Base-by-base conservation (phyloP, 2,888 invertebrate species). In the Drosophila bunnanda region DNA sequence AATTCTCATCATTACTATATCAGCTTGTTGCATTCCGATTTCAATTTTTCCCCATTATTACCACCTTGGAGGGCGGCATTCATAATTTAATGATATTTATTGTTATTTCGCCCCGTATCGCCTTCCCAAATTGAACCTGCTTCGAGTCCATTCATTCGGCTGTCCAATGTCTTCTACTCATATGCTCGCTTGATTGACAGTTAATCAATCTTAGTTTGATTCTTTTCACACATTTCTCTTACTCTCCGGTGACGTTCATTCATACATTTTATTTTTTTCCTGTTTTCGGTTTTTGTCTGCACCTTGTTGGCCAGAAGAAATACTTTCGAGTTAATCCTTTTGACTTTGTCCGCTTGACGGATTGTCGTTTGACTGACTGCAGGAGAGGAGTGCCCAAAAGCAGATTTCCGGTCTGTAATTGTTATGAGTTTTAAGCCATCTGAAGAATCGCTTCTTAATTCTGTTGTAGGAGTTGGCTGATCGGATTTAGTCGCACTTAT, bases 391-490 rank as follows among this genome's bases (percentile, higher is more conserved):
- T 78, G 78, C 62, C 56, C 34, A 75, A 75, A 83, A 81, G 86
- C 82, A 88, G 88, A 88, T 86, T 88, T 86, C 85, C 85, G 85
- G 85, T 86, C 34, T 66, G 68, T 69, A 77, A 77, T 76, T 77
- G 76, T 65, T 75, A 59, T 65, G 60, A 70, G 46, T 69, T 39
- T 52, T 48, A 59, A 62, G 52, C 52, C 59, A 34, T 7, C 13
- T 22, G 34, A 34, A 30, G 59, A 60, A 56, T 43, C 38, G 17
- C 10, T 36, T 28, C 43, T 64, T 53, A 43, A 59, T 76, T 58
- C 57, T 36, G 41, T 57, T 53, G 68, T 74, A 59, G 76, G 66
- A 67, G 61, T 65, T 66, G 68, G 77, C 78, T 78, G 75, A 69
- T 85, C 72, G 53, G 72, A 79, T 82, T 82, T 72, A 6, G 13